Evolutionary conservation across 35 echinoderm and acorn worm species (phyloP), one percentile per base, ranked within the genome.

Genomic region (Heliocidaris erythrogramma): DNA sequence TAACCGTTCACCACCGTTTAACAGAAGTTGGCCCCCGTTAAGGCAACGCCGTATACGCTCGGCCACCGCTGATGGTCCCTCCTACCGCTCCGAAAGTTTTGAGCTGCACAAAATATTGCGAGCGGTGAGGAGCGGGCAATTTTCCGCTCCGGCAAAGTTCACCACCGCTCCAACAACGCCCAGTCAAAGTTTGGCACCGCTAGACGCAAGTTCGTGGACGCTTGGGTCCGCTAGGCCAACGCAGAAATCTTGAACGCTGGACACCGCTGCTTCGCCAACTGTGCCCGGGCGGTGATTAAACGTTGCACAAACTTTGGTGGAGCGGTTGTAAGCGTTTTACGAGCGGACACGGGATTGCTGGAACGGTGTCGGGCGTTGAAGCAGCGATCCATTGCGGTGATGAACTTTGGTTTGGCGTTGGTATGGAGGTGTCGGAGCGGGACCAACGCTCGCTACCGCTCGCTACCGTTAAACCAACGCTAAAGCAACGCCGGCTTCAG

Each of bases 1-100:
- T 93, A n/a, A 93, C 92, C 92, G 92, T 61, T 59, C 92, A 56
- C 47, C 92, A 93, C 92, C 92, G 85, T 87, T 87, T 87, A 88
- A 88, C 86, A 88, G 86, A 88, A 88, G 86, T 88, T 88, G 86
- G 86, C 86, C 86, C 86, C 86, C 86, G 31, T 88, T 88, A 88
- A 88, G 86, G 86, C 86, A 88, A 88, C 30, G 86, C 86, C 86
- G 86, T 88, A 35, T 88, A 88, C 86, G 86, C 86, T 88, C 86
- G 86, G 86, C 86, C 86, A 88, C 86, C 29, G 47, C 31, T 88
- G 86, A 88, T 88, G 86, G 86, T 88, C 86, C 86, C 86, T 88
- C 86, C 86, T 88, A 88, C 86, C 86, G 86, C 86, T 88, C 86
- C 31, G 86, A 88, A 30, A 88, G 86, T 88, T 88, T 88, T 88